Base-by-base conservation (phyloP, 2,113 vertebrate genomes). In the Syngnathus scovelli region DNA sequence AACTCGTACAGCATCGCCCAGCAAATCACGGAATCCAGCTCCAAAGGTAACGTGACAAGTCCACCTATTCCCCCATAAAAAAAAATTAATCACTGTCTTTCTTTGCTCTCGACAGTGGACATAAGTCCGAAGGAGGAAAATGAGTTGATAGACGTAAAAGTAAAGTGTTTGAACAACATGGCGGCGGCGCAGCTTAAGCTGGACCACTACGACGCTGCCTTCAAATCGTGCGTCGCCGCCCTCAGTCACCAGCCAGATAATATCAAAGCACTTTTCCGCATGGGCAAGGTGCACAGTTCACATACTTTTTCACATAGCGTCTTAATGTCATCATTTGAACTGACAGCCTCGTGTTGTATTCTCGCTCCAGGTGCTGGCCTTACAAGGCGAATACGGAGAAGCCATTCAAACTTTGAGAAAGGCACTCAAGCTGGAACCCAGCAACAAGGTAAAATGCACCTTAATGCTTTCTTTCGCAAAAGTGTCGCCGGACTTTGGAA, bases 161-260 rank as follows among this genome's bases (percentile, higher is more conserved):
- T 98, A 76, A 98, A 98, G 76, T 99, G 97, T 88, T 90, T 99
- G 59, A 99, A 99, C 91, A 99, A 99, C 87, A 92, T 99, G 89
- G 97, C 97, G 0, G 97, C 97, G 0, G 93, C 95, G 0, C 96
- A 98, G 89, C 90, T 99, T 8, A 98, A 98, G 75, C 72, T 99
- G 72, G 96, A 98, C 79, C 97, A 97, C 78, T 93, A 93, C 6
- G 94, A 96, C 0, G 95, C 95, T 0, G 97, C 95, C 0, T 88
- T 98, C 44, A 94, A 94, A 66, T 96, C 96, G 51, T 99, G 96
- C 64, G 92, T 94, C 72, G 91, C 90, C 0, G 96, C 95, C 13
- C 86, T 99, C 3, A 89, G 89, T 61, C 93, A 95, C 74, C 93
- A 98, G 81, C 96, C 96, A 0, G 92, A 93, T 63, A 99, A 98